Evolutionary conservation across 2,888 invertebrate genomes (phyloP), one percentile per base, ranked within the genome.

Genomic region (Willowsia nigromaculata): DNA sequence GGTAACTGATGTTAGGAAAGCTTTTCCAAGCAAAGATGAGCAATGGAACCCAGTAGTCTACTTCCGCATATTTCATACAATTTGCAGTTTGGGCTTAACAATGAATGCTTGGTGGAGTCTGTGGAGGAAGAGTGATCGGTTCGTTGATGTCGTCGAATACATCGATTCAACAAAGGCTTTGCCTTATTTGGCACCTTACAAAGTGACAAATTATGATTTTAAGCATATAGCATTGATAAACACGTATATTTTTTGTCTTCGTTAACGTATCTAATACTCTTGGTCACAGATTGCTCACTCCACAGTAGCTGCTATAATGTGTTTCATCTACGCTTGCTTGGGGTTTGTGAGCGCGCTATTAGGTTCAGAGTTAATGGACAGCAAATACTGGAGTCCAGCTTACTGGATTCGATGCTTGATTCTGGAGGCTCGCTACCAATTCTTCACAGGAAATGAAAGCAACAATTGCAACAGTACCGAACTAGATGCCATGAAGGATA

Each of bases 11-110:
- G 74, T 88, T 0, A 43, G 88, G 22, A 82, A 82, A 50, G 81
- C 82, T 3, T 88, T 82, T 27, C 88, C 88, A 13, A 33, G 33
- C 30, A 15, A 27, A 68, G 15, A 47, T 25, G 74, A 82, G 22
- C 62, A 87, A 40, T 87, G 87, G 87, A 88, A 88, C 33, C 88
- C 88, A 9, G 88, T 88, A 0, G 82, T 74, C 22, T 88, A 88
- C 50, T 88, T 88, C 40, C 56, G 74, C 0, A 82, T 88, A 22
- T 88, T 88, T 33, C 47, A 82, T 50, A 82, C 56, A n/a, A 74
- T 88, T 68, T 88, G 82, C 47, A 88, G 59, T 68, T 27, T 88
- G 5, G 80, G 81, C 0, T 53, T 87, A 3, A 87, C 50, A 18
- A 1, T 40, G 30, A 87, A 87, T 50, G 87, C 87, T 9, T 87